A percentile compares a stretch with the other conserved stretches of the same genome.
phyloP scores from a whole-genome alignment of 2,888 invertebrate genomes.

The Bruchidius siliquastri region DNA sequence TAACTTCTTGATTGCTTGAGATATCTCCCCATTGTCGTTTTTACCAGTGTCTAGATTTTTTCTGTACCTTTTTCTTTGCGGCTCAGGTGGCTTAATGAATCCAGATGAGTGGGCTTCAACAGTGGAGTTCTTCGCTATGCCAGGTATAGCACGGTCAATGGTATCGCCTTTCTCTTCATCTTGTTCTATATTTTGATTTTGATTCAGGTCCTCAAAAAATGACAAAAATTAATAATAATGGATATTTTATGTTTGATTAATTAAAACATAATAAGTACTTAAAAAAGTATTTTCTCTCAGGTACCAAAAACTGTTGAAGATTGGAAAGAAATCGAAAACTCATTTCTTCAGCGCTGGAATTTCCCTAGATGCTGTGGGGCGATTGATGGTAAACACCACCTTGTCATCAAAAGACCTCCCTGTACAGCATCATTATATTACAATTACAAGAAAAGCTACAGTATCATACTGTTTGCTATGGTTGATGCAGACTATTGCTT shows the following conservation, averaged over 20 bases:
- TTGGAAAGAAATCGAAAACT: conserved; percentile 7
- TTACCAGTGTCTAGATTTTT: background rate
- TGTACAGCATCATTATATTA: conserved; percentile 28
- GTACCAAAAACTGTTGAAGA: conserved; percentile 5
- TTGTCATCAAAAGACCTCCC: conserved; percentile 28
- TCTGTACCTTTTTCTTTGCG: conserved; percentile 4
- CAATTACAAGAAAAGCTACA: conserved; percentile 35
- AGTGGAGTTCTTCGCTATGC: too few species aligned
- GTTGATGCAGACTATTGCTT: conserved; percentile 31
- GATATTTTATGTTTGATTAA: too few species aligned
- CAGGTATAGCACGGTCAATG: too few species aligned
- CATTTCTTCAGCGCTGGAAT: conserved; percentile 8
- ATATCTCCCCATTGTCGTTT: conserved; percentile 1
- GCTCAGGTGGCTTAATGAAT: background rate
- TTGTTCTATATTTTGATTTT: conserved; percentile 2
- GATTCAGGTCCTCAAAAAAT: conserved; percentile 4
- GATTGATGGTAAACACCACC: conserved; percentile 38
- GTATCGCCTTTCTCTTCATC: conserved; percentile 2
- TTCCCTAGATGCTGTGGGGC: conserved; percentile 36
- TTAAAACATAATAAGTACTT: too few species aligned
- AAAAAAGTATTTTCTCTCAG: conserved; percentile 1
- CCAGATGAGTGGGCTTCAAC: conserved; percentile 1
- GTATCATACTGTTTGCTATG: conserved; percentile 37
- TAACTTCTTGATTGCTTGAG: conserved; percentile 2
- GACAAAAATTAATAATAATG: background rate